Evolutionary conservation across 1,140 invertebrate genomes (phyloP).

Genomic region (Teleopsis dalmanni): DNA sequence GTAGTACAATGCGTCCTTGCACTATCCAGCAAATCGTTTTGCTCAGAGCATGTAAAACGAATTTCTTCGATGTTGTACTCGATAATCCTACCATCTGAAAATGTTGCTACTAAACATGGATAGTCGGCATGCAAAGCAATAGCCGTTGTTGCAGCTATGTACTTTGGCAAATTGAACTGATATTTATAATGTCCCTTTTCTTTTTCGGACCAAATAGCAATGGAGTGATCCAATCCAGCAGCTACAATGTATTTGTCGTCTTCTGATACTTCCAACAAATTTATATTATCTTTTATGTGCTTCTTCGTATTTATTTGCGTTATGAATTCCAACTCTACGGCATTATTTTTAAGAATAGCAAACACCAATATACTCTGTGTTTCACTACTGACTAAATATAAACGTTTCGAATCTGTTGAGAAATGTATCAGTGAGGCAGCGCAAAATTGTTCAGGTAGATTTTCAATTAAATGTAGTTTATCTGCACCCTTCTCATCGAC

Average conservation of each 20-base stretch:
- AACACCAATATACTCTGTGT: conserved; percentile 34
- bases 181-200: conserved; percentile 45
- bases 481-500: conserved; percentile 29
- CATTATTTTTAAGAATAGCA: conserved; percentile 42
- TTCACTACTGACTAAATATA: conserved; percentile 30
- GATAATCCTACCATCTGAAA: conserved; percentile 65
- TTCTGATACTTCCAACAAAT: conserved; percentile 21
- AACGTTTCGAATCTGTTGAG: conserved; percentile 39
- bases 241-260: conserved; percentile 55
- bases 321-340: conserved; percentile 30
- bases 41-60: conserved; percentile 50
- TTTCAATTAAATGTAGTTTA: conserved; percentile 43
- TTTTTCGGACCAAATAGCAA: conserved; percentile 53
- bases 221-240: conserved; percentile 51
- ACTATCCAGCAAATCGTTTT: conserved; percentile 16
- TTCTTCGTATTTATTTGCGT: conserved; percentile 16
- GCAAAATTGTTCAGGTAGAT: conserved; percentile 40
- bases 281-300: conserved; percentile 16
- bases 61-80: conserved; percentile 57
- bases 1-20: conserved; percentile 41
- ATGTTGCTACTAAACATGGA: conserved; percentile 56
- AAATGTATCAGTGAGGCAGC: conserved; percentile 47
- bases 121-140: conserved; percentile 52
- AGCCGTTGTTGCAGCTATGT: conserved; percentile 58
- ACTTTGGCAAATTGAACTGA: conserved; percentile 56